phyloP scores from a whole-genome alignment of 2,888 invertebrate genomes.

The Chalcis sispes region DNA sequence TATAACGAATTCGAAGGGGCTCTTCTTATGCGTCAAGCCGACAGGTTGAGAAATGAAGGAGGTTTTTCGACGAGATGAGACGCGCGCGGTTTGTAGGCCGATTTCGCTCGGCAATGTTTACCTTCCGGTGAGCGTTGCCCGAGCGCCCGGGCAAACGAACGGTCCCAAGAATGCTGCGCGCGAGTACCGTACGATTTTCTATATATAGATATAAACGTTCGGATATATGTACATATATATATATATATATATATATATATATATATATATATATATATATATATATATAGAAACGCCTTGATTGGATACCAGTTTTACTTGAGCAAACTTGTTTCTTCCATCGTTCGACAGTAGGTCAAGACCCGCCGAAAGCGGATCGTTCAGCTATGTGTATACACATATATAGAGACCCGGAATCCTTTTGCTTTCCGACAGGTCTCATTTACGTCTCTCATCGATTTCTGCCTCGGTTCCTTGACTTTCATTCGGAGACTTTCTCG shows the following conservation, averaged over 20 bases:
- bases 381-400: background rate
- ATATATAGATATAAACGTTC: too few relatives aligned
- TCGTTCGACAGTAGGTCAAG: conserved; percentile 46
- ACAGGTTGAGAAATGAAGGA: too few relatives aligned
- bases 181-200: conserved; percentile 38
- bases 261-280: too few relatives aligned
- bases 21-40: too few relatives aligned
- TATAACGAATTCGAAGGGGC: too few relatives aligned
- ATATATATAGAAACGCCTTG: background rate
- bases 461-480: too few relatives aligned
- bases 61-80: too few relatives aligned
- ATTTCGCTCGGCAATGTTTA: conserved; percentile 35
- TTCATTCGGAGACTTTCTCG: too few relatives aligned
- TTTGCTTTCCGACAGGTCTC: conserved; percentile 38
- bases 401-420: background rate
- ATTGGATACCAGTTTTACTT: conserved; percentile 31
- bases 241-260: too few relatives aligned
- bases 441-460: conserved; percentile 23
- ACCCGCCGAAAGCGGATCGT: conserved; percentile 16
- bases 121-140: conserved; percentile 35
- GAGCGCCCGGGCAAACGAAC: conserved; percentile 32
- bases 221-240: too few relatives aligned
- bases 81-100: conserved; percentile 1
- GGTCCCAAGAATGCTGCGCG: conserved; percentile 35
- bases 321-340: conserved; percentile 5